Evolutionary conservation across 1,140 invertebrate species (phyloP).

Genomic region (Bactericera cockerelli): DNA sequence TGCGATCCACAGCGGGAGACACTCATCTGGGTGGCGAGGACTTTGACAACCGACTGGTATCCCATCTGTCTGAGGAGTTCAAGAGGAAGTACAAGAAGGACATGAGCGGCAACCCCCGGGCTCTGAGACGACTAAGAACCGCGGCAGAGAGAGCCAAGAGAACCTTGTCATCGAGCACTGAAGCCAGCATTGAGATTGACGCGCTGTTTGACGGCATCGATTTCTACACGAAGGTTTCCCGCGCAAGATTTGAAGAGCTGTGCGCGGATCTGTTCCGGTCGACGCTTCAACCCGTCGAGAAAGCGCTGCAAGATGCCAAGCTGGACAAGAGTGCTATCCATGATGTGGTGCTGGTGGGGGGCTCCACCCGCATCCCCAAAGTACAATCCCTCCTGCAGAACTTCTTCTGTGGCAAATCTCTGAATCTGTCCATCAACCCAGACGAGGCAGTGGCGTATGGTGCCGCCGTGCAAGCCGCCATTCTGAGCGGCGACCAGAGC

Average conservation of each 20-base stretch:
- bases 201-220: conserved; percentile 52
- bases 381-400: conserved; percentile 35
- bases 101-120: conserved; percentile 30
- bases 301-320: conserved; percentile 49
- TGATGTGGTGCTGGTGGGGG: conserved; percentile 54
- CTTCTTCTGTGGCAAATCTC: conserved; percentile 43
- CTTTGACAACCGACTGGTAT: conserved; percentile 68
- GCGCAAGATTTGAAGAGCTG: conserved; percentile 66
- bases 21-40: conserved; percentile 65
- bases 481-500: conserved; percentile 41
- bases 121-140: conserved; percentile 33
- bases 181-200: conserved; percentile 54
- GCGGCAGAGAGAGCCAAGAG: conserved; percentile 65
- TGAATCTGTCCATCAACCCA: conserved; percentile 59
- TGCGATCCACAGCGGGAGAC: conserved; percentile 60
- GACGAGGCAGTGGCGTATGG: conserved; percentile 62
- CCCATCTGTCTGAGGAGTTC: conserved; percentile 46
- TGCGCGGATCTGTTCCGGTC: conserved; percentile 57
- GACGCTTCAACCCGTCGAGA: conserved; percentile 37
- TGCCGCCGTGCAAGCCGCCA: conserved; percentile 60
- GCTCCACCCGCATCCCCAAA: conserved; percentile 45
- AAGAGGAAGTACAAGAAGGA: conserved; percentile 36
- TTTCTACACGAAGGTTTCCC: conserved; percentile 52
- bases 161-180: conserved; percentile 54
- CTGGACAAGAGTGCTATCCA: conserved; percentile 46